phyloP scores from a whole-genome alignment of 2,888 invertebrate genomes.

The Tortricodes alternella region DNA sequence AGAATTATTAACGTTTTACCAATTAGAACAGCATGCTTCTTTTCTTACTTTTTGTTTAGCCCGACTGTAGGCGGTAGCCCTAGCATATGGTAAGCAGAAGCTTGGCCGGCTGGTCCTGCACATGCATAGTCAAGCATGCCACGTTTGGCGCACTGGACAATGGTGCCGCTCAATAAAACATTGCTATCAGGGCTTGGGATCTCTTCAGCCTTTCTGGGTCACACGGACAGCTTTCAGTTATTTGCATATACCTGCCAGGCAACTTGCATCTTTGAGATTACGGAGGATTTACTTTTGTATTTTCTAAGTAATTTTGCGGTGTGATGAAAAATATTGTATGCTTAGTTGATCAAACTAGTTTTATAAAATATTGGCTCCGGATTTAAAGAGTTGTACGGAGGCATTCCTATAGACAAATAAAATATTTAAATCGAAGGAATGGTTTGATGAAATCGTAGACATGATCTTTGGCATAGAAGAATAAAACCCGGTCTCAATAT shows the following conservation, averaged over 20 bases:
- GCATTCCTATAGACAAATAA: too few species aligned
- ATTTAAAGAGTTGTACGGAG: too few species aligned
- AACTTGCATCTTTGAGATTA: slow-evolving; percentile 35
- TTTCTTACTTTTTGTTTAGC: background rate
- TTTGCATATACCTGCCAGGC: slow-evolving; percentile 48
- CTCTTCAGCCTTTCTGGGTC: slow-evolving; percentile 61
- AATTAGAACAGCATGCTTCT: too few species aligned
- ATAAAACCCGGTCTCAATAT: too few species aligned
- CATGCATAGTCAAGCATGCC: slow-evolving; percentile 49
- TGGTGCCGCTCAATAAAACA: slow-evolving; percentile 71
- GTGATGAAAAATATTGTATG: background rate
- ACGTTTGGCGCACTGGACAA: slow-evolving; percentile 44
- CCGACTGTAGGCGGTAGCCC: background rate
- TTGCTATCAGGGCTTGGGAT: slow-evolving; percentile 40
- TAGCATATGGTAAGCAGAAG: background rate
- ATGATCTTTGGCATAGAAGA: too few species aligned
- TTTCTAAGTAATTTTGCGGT: background rate
- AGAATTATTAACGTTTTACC: too few species aligned
- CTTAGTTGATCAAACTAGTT: too few species aligned
- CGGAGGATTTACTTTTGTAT: background rate
- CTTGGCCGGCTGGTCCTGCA: background rate
- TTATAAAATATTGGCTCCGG: too few species aligned
- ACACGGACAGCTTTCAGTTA: slow-evolving; percentile 67
- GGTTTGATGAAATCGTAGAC: too few species aligned
- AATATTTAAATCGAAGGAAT: too few species aligned